phyloP scores from a whole-genome alignment of 2,888 invertebrate genomes.

The Gortyna flavago region DNA sequence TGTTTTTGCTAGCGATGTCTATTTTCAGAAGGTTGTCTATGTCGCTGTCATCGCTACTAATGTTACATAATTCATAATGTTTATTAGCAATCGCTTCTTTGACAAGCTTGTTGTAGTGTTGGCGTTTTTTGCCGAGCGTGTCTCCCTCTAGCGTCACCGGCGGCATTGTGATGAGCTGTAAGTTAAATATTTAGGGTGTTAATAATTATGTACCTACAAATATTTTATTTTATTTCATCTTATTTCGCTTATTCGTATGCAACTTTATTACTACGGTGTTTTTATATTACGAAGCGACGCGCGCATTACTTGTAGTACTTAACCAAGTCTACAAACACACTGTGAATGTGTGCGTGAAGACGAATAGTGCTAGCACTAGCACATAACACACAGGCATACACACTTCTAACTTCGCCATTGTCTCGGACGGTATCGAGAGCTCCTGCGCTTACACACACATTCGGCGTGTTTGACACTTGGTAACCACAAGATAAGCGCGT shows the following conservation, averaged over 20 bases:
- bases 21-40: constrained; percentile 79
- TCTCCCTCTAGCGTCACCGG: constrained; percentile 55
- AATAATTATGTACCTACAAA: background rate
- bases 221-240: background rate
- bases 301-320: no score
- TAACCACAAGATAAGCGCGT: background rate
- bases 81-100: constrained; percentile 60
- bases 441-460: no score
- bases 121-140: constrained; percentile 75
- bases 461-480: no score
- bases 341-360: no score
- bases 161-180: constrained; percentile 66
- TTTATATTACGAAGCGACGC: no score
- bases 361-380: no score
- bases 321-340: no score
- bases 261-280: background rate
- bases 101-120: constrained; percentile 73
- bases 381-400: no score
- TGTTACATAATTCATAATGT: constrained; percentile 50
- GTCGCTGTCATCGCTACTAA: constrained; percentile 72
- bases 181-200: background rate
- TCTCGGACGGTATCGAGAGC: no score
- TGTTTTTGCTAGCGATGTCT: constrained; percentile 75
- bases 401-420: no score
- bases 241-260: background rate